Conservation (phyloP, 1,140 invertebrate species). For the Macrocentrus cingulum region DNA sequence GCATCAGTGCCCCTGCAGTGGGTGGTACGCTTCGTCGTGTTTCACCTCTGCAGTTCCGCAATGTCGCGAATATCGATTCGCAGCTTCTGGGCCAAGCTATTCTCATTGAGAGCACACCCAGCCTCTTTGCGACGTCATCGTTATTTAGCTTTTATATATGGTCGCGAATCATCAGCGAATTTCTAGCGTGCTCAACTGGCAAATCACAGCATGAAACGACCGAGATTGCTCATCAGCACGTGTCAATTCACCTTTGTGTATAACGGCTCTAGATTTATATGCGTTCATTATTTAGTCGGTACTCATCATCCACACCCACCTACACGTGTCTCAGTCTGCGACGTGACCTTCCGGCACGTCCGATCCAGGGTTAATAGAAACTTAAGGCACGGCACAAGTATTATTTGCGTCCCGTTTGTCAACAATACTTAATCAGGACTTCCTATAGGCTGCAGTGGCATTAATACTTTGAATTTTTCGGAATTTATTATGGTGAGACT, state of each 20-base stretch:
- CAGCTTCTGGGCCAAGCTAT: constrained; percentile 16
- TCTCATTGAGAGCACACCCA: constrained; percentile 18
- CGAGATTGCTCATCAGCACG: too few relatives aligned
- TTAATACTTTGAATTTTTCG: too few relatives aligned
- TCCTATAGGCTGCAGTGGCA: too few relatives aligned
- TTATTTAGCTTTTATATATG: constrained; percentile 1
- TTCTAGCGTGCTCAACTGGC: too few relatives aligned
- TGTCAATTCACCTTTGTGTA: too few relatives aligned
- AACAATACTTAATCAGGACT: background rate
- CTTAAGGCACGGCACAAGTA: constrained; percentile 18
- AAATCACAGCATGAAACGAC: too few relatives aligned
- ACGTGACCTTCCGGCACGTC: constrained; percentile 23
- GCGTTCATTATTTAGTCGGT: background rate
- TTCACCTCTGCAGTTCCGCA: constrained; percentile 14
- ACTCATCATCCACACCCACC: constrained; percentile 14
- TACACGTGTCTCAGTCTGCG: constrained; percentile 14
- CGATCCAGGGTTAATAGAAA: constrained; percentile 22
- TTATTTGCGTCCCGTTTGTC: background rate
- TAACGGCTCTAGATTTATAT: constrained; percentile 1
- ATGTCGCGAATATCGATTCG: constrained; percentile 22
- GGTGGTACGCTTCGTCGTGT: background rate
- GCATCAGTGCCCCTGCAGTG: background rate
- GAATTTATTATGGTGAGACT: too few relatives aligned
- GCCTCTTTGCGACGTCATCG: background rate
- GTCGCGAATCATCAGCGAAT: too few relatives aligned